Evolutionary conservation across 2,797 vertebrate genomes (phyloP).

Genomic region (Enteromius treurensis): DNA sequence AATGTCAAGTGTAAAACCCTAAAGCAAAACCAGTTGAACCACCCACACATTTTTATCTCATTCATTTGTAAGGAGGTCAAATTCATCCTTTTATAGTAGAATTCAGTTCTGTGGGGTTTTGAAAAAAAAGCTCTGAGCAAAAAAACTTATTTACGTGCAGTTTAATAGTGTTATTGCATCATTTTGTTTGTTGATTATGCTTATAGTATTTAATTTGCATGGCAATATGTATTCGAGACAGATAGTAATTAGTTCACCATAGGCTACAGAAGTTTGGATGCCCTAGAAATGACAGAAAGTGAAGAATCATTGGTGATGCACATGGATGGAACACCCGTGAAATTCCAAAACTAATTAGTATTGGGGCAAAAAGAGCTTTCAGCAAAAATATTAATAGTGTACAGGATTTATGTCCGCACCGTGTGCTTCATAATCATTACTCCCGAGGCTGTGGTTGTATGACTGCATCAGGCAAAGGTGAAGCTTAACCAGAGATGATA

Average conservation of each 20-base stretch:
- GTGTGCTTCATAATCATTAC: conserved; percentile 4
- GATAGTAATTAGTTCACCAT: not conserved
- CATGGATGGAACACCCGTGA: not conserved
- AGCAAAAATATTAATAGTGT: not conserved
- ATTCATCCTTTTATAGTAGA: not conserved
- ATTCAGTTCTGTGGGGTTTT: not conserved
- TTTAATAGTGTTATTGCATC: not conserved
- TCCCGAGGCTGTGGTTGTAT: conserved; percentile 34
- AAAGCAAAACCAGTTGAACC: not conserved
- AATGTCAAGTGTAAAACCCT: not conserved
- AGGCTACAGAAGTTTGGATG: not conserved
- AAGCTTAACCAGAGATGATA: conserved; percentile 8
- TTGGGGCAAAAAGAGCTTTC: conserved; percentile 3
- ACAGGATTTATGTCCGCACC: not conserved
- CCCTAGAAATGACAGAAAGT: not conserved
- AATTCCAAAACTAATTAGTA: not conserved
- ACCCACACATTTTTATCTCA: not conserved
- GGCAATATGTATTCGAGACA: not conserved
- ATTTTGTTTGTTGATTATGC: not conserved
- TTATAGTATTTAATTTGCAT: not conserved
- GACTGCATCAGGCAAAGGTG: conserved; percentile 16
- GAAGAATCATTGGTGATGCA: conserved; percentile 1
- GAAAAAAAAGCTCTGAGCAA: not conserved
- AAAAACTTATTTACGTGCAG: not conserved
- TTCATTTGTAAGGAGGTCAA: not conserved